phyloP scores from a whole-genome alignment of 92 coral and sea anemone species.

The Anthopleura xanthogrammica region DNA sequence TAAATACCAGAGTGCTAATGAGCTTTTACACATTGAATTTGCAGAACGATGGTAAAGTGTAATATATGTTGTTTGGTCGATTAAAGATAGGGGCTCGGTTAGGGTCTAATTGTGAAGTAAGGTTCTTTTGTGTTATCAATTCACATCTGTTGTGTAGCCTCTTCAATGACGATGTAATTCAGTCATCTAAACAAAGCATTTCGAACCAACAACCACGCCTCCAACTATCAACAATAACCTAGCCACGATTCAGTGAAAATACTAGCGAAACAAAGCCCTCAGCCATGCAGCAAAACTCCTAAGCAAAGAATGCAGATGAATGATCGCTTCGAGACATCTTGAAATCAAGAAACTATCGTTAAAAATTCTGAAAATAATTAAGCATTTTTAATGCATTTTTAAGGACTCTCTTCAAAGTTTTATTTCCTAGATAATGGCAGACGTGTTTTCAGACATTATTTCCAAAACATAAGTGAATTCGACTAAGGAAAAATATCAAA shows the following conservation, averaged over 20 bases:
- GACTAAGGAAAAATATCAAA: neutral
- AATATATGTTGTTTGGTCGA: neutral
- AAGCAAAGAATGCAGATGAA: neutral
- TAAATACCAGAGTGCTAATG: conserved; percentile 20
- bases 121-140: conserved; percentile 20
- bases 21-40: conserved; percentile 19
- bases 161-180: conserved; percentile 18
- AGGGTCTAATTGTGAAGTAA: conserved; percentile 22
- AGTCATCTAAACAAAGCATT: conserved; percentile 21
- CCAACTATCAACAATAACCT: conserved; percentile 12
- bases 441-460: too few relatives aligned
- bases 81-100: conserved; percentile 6
- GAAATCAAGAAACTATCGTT: neutral
- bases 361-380: neutral
- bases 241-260: neutral
- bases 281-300: neutral
- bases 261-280: neutral
- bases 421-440: too few relatives aligned
- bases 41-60: conserved; percentile 1
- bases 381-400: neutral
- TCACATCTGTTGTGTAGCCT: conserved; percentile 16
- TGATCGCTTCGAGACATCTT: neutral
- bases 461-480: neutral
- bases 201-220: conserved; percentile 35
- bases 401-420: neutral